These are phyloP conservation scores for Rotaria socialis DNA, from an alignment of 2,888 invertebrate genomes.

Conservation along the genomic window DNA sequence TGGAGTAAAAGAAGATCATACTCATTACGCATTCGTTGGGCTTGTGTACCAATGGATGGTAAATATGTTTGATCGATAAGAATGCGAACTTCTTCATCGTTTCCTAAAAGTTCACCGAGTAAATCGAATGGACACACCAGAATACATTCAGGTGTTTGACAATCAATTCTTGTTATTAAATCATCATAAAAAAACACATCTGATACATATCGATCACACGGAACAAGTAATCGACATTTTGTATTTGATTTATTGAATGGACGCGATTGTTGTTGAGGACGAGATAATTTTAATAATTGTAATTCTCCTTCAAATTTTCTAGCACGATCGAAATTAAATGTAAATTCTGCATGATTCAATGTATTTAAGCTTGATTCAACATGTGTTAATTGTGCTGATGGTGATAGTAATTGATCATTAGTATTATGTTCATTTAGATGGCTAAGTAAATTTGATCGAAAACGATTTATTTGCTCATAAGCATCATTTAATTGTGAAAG, in stretches of 20 bases:
- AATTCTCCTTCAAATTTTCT: not conserved
- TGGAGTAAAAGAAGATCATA: not conserved
- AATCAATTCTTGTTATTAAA: not conserved
- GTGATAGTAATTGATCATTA: not conserved
- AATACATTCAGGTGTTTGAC: slow-evolving; percentile 11
- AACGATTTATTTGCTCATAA: slow-evolving; percentile 28
- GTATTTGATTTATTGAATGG: not conserved
- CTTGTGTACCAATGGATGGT: not conserved
- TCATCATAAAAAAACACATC: no score
- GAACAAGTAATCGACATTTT: slow-evolving; percentile 35
- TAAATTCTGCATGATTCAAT: not conserved
- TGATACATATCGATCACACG: not conserved
- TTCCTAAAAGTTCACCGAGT: not conserved
- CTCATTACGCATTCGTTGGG: not conserved
- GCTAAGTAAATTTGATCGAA: not conserved
- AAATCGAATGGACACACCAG: slow-evolving; percentile 27
- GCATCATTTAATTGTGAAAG: not conserved
- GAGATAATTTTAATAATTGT: slow-evolving; percentile 21
- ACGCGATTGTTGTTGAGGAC: not conserved
- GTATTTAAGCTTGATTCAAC: not conserved
- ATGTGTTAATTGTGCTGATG: not conserved
- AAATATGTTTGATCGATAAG: slow-evolving; percentile 31
- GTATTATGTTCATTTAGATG: not conserved
- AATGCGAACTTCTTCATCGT: slow-evolving; percentile 2
- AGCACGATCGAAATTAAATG: not conserved